phyloP scores from a whole-genome alignment of 1,140 invertebrate genomes.

The Diabrotica virgifera region DNA sequence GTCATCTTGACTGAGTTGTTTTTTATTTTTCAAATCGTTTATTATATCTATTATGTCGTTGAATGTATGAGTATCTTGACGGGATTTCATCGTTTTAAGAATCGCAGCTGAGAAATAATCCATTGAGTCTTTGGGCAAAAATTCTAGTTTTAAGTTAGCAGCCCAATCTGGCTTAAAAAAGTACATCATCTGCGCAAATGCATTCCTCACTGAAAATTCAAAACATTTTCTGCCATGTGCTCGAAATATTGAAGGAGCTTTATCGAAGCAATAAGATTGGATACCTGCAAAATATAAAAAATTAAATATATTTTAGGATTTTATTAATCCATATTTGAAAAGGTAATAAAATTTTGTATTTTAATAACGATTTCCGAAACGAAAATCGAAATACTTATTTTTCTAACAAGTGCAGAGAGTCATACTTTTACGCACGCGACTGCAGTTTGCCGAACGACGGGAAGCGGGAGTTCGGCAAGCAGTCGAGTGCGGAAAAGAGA shows the following conservation, averaged over 20 bases:
- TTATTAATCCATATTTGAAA: too few relatives aligned
- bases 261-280: constrained; percentile 43
- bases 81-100: constrained; percentile 27
- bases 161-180: constrained; percentile 30
- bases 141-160: constrained; percentile 24
- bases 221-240: constrained; percentile 24
- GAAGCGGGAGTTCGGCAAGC: too few relatives aligned
- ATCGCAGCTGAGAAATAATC: constrained; percentile 22
- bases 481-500: too few relatives aligned
- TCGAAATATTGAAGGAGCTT: constrained; percentile 48
- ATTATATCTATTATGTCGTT: constrained; percentile 42
- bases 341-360: too few relatives aligned
- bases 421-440: too few relatives aligned
- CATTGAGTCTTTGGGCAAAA: background rate
- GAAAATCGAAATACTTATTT: too few relatives aligned
- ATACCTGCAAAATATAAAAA: constrained; percentile 23
- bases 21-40: constrained; percentile 25
- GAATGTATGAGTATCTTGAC: constrained; percentile 17
- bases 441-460: too few relatives aligned
- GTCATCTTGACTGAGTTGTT: constrained; percentile 11
- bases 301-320: too few relatives aligned
- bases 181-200: constrained; percentile 24
- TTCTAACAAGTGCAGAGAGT: too few relatives aligned
- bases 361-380: too few relatives aligned
- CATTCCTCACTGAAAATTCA: constrained; percentile 22